These are phyloP conservation scores for Stichopus chloronotus DNA, from an alignment of 35 echinoderm and acorn worm genomes.

Conservation along the genomic window DNA sequence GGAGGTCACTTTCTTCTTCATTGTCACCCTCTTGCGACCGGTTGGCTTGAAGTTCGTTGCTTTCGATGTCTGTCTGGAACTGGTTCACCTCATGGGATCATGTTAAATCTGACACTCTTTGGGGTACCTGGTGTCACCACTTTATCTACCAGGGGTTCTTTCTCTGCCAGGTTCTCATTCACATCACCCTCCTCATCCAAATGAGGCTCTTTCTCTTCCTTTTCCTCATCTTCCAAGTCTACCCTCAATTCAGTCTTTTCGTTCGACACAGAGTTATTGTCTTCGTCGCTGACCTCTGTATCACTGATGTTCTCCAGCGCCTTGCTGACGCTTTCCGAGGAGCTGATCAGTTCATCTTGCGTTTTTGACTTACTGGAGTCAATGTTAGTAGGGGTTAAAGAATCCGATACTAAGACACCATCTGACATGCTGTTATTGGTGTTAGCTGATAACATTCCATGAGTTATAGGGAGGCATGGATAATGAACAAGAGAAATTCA, in stretches of 20 bases:
- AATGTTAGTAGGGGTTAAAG: constrained; percentile 39
- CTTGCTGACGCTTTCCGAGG: constrained; percentile 51
- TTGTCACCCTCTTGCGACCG: constrained; percentile 1
- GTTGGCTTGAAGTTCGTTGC: neutral
- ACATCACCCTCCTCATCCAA: neutral
- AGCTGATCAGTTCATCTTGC: constrained; percentile 52
- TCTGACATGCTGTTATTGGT: constrained; percentile 56
- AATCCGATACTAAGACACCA: neutral
- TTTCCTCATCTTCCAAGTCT: constrained; percentile 11
- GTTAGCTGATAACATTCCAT: constrained; percentile 13
- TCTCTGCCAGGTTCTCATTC: constrained; percentile 45
- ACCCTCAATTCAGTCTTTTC: constrained; percentile 6
- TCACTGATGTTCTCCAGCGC: constrained; percentile 53
- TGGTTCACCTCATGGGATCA: constrained; percentile 89
- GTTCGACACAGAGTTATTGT: constrained; percentile 33
- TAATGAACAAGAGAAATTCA: constrained; percentile 29
- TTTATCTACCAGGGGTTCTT: constrained; percentile 46
- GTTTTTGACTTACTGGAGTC: constrained; percentile 33
- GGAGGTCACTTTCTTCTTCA: neutral
- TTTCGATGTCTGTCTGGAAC: constrained; percentile 73
- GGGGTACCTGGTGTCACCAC: constrained; percentile 39
- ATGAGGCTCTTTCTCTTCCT: constrained; percentile 3
- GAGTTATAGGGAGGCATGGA: constrained; percentile 23
- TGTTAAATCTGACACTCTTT: constrained; percentile 95
- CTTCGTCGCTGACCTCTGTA: constrained; percentile 60